phyloP scores from a whole-genome alignment of 1,140 invertebrate genomes.

The Acromyrmex echinatior region DNA sequence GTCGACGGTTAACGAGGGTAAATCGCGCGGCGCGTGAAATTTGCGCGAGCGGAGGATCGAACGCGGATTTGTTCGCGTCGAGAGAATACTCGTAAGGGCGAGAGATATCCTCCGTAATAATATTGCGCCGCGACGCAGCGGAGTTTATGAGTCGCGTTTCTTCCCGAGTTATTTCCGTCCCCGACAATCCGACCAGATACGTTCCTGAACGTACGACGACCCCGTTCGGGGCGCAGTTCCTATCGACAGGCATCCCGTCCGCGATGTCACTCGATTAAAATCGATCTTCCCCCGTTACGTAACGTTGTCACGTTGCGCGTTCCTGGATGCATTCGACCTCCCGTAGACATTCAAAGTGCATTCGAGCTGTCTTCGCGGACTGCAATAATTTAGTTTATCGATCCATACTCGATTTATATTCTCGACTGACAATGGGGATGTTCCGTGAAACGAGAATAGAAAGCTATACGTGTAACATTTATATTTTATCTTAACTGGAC shows the following conservation, averaged over 20 bases:
- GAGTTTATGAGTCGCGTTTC: conserved; percentile 76
- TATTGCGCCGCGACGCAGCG: conserved; percentile 68
- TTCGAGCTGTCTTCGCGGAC: background rate
- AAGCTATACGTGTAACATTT: background rate
- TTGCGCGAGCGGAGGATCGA: background rate
- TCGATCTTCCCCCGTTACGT: conserved; percentile 57
- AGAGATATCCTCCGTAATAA: conserved; percentile 5
- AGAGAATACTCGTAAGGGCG: background rate
- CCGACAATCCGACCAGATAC: conserved; percentile 78
- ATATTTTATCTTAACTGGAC: background rate
- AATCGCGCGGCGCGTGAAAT: background rate
- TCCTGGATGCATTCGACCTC: background rate
- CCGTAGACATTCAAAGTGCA: background rate
- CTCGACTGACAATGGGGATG: background rate
- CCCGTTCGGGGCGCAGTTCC: conserved; percentile 68
- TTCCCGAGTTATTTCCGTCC: conserved; percentile 79
- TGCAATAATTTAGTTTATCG: background rate
- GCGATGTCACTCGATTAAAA: conserved; percentile 68
- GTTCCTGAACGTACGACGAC: conserved; percentile 81
- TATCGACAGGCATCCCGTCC: conserved; percentile 62
- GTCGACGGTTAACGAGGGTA: background rate
- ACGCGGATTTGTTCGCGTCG: conserved; percentile 56
- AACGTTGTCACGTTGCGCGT: conserved; percentile 20
- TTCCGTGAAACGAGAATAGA: background rate
- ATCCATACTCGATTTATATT: background rate